These are phyloP conservation scores for Tympanoctomys barrerae DNA, from an alignment of 2,797 vertebrate genomes.

Conservation along the genomic window DNA sequence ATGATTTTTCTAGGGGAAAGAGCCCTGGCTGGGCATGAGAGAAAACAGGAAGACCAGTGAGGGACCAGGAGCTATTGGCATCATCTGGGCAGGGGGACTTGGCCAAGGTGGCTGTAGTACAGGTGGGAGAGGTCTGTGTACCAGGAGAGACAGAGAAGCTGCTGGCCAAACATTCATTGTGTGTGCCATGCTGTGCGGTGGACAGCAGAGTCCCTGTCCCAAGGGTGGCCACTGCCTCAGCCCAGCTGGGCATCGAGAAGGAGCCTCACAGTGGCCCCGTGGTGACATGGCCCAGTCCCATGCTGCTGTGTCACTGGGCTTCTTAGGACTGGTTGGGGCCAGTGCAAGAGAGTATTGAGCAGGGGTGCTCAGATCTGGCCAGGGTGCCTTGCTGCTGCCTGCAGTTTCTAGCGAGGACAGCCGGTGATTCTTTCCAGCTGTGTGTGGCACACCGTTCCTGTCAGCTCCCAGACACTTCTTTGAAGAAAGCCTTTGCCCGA, in stretches of 20 bases:
- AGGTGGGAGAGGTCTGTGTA: neutral
- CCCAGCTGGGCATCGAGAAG: too few species aligned
- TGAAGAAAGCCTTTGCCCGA: neutral
- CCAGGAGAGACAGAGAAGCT: neutral
- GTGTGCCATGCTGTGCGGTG: too few species aligned
- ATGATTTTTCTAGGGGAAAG: neutral
- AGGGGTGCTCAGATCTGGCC: neutral
- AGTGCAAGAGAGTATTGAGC: neutral
- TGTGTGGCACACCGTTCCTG: neutral
- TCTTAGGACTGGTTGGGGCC: neutral
- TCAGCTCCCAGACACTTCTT: neutral
- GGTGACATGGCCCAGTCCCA: neutral
- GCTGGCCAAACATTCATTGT: neutral
- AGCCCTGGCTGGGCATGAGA: neutral
- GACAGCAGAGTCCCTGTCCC: neutral
- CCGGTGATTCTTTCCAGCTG: neutral
- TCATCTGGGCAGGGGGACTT: neutral
- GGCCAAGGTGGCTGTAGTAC: neutral
- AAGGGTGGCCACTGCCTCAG: neutral
- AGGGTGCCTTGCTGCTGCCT: neutral
- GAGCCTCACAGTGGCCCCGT: neutral
- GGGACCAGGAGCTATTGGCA: accelerated
- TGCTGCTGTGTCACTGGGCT: neutral
- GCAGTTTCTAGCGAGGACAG: neutral
- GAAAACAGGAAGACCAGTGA: neutral